Percentiles rank a stretch among this genome's conserved stretches.
Evolutionary conservation across 2,113 vertebrate species (phyloP).

Genomic region (Apodemus sylvaticus): DNA sequence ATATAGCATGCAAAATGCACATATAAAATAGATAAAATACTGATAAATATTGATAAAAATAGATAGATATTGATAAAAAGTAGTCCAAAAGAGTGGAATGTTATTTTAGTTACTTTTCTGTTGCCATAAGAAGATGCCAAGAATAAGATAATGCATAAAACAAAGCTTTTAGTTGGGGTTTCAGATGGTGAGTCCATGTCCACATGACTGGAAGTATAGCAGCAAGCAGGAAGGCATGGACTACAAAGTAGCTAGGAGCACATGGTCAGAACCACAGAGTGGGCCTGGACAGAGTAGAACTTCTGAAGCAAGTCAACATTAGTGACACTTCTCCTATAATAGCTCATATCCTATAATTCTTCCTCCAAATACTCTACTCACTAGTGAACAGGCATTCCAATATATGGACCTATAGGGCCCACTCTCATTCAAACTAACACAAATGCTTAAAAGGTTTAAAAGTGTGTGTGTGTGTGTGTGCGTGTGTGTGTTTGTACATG

Average conservation of each 20-base stretch:
- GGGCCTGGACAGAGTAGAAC: no score
- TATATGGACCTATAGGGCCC: background rate
- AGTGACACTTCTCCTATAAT: background rate
- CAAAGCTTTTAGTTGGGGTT: background rate
- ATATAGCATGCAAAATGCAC: background rate
- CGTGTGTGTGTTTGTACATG: no score
- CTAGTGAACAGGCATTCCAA: background rate
- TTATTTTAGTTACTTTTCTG: background rate
- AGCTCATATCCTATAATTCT: background rate
- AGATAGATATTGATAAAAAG: background rate
- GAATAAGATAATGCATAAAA: background rate
- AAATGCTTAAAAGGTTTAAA: background rate
- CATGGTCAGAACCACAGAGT: background rate
- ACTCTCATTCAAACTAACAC: background rate
- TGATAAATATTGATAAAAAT: background rate
- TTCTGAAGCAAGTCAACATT: background rate
- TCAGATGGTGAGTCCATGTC: background rate
- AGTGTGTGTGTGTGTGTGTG: background rate
- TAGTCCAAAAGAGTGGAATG: background rate
- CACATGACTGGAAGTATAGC: background rate
- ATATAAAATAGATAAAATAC: background rate
- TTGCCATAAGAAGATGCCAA: no score
- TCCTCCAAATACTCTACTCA: background rate
- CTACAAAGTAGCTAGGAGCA: background rate
- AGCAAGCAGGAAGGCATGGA: background rate